Evolutionary conservation across 2,888 invertebrate genomes (phyloP).

Genomic region (Leuctra nigra): DNA sequence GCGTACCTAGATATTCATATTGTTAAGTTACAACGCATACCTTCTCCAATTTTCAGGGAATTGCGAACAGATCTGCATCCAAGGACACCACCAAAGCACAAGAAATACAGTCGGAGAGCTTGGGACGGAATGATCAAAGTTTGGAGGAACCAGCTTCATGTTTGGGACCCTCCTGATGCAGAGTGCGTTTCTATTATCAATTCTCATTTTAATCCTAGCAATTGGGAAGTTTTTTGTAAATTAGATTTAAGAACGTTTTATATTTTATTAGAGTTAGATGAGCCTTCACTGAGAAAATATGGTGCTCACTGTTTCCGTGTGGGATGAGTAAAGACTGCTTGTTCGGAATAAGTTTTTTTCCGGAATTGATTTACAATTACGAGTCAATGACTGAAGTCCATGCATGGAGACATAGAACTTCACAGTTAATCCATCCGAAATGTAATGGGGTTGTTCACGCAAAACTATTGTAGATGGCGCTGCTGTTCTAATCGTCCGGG

Average conservation of each 20-base stretch:
- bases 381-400: too few relatives aligned
- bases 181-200: slow-evolving; percentile 12
- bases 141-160: slow-evolving; percentile 81
- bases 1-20: neutral
- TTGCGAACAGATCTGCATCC: slow-evolving; percentile 68
- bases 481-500: too few relatives aligned
- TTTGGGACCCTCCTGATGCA: slow-evolving; percentile 52
- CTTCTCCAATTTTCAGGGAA: slow-evolving; percentile 36
- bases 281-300: too few relatives aligned
- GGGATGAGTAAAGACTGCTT: too few relatives aligned
- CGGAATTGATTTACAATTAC: too few relatives aligned
- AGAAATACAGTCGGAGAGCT: slow-evolving; percentile 83
- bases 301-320: too few relatives aligned
- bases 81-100: slow-evolving; percentile 79
- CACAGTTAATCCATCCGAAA: too few relatives aligned
- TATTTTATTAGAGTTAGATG: too few relatives aligned
- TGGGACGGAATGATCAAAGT: slow-evolving; percentile 86
- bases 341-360: too few relatives aligned
- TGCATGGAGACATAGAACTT: too few relatives aligned
- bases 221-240: neutral
- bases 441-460: neutral
- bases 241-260: too few relatives aligned
- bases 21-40: too few relatives aligned
- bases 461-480: neutral
- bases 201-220: neutral